Conservation (phyloP, 2,797 vertebrate genomes). For the Balearica regulorum region DNA sequence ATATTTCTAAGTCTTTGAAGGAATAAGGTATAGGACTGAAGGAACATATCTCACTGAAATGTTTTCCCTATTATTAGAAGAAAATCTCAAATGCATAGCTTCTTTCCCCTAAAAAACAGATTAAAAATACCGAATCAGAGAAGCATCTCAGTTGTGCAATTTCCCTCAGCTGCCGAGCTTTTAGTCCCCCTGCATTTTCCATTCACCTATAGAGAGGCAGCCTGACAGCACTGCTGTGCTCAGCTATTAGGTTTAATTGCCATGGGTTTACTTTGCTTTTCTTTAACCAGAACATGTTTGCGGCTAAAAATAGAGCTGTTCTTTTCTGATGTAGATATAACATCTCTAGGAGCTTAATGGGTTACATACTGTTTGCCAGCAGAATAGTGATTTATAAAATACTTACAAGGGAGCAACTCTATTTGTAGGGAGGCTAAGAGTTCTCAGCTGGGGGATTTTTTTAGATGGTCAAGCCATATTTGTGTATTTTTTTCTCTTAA, state of each 20-base stretch:
- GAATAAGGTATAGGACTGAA: background rate
- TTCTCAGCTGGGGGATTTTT: background rate
- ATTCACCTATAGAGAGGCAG: slow-evolving; percentile 25
- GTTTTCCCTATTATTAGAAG: background rate
- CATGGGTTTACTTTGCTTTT: slow-evolving; percentile 51
- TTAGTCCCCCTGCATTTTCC: slow-evolving; percentile 2
- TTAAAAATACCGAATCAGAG: background rate
- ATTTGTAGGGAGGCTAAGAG: background rate
- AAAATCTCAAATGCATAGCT: background rate
- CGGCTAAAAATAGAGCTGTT: slow-evolving; percentile 68
- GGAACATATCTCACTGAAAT: background rate
- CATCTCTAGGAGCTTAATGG: slow-evolving; percentile 21
- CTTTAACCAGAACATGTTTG: slow-evolving; percentile 47
- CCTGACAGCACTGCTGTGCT: slow-evolving; percentile 20
- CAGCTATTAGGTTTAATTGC: slow-evolving; percentile 66
- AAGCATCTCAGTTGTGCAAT: background rate
- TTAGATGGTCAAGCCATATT: background rate
- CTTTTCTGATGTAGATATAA: slow-evolving; percentile 53
- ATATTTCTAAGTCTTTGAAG: background rate
- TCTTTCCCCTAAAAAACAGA: background rate
- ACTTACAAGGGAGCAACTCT: background rate
- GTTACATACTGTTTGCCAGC: background rate
- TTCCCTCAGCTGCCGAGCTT: slow-evolving; percentile 1
- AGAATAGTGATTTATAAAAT: background rate
- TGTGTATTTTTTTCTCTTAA: background rate